Base-by-base conservation (phyloP, 2,888 invertebrate genomes). In the Plemyria rubiginata region DNA sequence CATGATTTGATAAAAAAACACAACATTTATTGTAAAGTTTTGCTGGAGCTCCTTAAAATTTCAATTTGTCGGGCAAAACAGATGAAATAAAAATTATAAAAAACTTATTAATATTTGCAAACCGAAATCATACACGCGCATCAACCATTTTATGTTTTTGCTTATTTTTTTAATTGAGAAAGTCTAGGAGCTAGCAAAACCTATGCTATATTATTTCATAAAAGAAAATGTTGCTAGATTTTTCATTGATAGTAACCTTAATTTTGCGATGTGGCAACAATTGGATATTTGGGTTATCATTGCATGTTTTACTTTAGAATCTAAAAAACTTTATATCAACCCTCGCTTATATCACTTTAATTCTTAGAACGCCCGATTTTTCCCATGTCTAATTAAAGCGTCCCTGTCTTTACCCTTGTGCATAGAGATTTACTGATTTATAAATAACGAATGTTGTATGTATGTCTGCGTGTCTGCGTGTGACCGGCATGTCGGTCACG, bases 401-500 rank as follows among this genome's bases (percentile, higher is more conserved):
- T 3, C 36, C 36, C 36, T 38, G 9, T 38, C 11, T 38, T 38
- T 32, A 32, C 36, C 36, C 36, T 38, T 11, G 36, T 11, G 36
- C 36, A 29, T 7, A 38, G 9, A 11, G 36, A 11, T 38, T 46
- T 46, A 12, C 11, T 46, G 22, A 15, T 16, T 11, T 22, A 22
- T 48, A 28, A 28, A 22, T 41, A n/a, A 13, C n/a, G n/a, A 5
- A 48, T 45, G 16, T 16, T 28, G 28, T 28, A 13, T 60, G 29
- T 28, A 59, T 49, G 61, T 53, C 46, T 63, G 53, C 51, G 38
- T 61, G 63, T 62, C 29, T 54, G 68, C 53, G 54, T 36, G 63
- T 58, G 51, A 28, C 4, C 67, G 74, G 79, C 73, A 53, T 80
- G 80, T 72, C 13, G 79, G 61, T 86, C 81, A 90, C 77, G 91